Base-by-base conservation (phyloP, 2,888 invertebrate species). In the Spodoptera exigua region DNA sequence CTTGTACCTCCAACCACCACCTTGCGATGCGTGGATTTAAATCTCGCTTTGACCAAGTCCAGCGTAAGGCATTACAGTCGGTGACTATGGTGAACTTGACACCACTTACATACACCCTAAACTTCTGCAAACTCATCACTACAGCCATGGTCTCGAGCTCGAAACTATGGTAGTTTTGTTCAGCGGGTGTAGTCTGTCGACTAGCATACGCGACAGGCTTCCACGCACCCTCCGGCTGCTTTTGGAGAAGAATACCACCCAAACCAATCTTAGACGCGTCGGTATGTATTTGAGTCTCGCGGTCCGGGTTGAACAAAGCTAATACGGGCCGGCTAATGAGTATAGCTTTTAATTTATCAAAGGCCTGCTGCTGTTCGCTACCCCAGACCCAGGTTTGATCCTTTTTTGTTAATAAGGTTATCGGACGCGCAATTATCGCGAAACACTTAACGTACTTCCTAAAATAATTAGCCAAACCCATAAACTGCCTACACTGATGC, bases 1-100 rank as follows among this genome's bases (percentile, higher is more conserved):
- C 54, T 46, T 54, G 54, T 0, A 54, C 17, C 5, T 34, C 11
- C 12, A 13, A 34, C 54, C 54, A 54, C 54, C 54, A 54, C 3
- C 54, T 37, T 1, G 54, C 54, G 0, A 54, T 40, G n/a, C 46
- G 39, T 2, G 54, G 54, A 2, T 46, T 1, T 1, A 13, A 17
- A n/a, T 54, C 54, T 1, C 32, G 14, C 17, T 54, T 54, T n/a
- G 17, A 27, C 32, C 45, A 46, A 17, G 54, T 54, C 4, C 46
- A 32, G 2, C 54, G 27, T 0, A 54, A 27, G 0, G 54, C 45
- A 13, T 54, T 54, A 18, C 54, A 54, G 17, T 54, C 54, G 11
- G 45, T 54, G 1, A 54, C 17, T n/a, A n/a, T n/a, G n/a, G n/a
- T n/a, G n/a, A n/a, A n/a, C n/a, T n/a, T n/a, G n/a, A n/a, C n/a